Evolutionary conservation across 2,888 invertebrate genomes (phyloP).

Genomic region (Hypomecis punctinalis): DNA sequence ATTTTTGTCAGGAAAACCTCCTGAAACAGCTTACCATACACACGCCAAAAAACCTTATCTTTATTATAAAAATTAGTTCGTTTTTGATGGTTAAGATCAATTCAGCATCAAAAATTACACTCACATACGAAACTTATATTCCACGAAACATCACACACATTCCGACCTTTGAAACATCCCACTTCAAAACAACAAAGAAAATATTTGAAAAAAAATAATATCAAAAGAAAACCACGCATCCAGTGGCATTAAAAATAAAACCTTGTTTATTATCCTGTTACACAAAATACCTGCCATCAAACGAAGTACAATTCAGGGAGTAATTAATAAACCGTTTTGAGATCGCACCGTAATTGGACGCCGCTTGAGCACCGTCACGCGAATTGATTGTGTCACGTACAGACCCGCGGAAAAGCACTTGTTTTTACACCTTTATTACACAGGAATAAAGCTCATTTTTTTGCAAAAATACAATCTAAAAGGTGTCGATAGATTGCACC

Average conservation of each 20-base stretch:
- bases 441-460: conserved; percentile 40
- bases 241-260: conserved; percentile 19
- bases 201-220: not conserved
- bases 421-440: conserved; percentile 36
- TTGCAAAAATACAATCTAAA: conserved; percentile 32
- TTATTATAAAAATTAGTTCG: too few relatives aligned
- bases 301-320: conserved; percentile 57
- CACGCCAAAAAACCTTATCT: too few relatives aligned
- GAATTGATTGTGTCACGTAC: conserved; percentile 64
- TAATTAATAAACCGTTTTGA: conserved; percentile 71
- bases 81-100: too few relatives aligned
- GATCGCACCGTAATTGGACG: conserved; percentile 71
- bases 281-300: conserved; percentile 38
- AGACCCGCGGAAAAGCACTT: conserved; percentile 38
- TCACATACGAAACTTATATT: too few relatives aligned
- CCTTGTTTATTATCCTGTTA: conserved; percentile 33
- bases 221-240: conserved; percentile 11
- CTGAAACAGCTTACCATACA: too few relatives aligned
- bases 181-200: conserved; percentile 5
- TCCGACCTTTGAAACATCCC: not conserved
- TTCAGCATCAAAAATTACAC: too few relatives aligned
- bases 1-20: too few relatives aligned
- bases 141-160: not conserved
- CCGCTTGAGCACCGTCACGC: conserved; percentile 60
- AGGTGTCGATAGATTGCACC: conserved; percentile 64